phyloP scores from a whole-genome alignment of 1,140 invertebrate species.

The Pectinophora gossypiella region DNA sequence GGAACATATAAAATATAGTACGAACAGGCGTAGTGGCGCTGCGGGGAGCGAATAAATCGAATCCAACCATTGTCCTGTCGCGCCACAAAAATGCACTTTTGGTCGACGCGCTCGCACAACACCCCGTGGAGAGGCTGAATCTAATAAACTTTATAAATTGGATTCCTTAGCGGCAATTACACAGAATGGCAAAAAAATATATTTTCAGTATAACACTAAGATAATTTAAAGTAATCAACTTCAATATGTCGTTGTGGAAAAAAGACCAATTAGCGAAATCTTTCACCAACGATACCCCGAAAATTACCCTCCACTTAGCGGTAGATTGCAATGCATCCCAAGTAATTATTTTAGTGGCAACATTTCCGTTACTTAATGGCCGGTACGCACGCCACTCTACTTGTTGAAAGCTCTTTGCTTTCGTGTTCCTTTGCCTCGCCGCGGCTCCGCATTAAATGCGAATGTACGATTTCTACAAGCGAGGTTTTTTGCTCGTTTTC shows the following conservation, averaged over 20 bases:
- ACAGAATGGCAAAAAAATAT: background rate
- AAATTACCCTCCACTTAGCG: background rate
- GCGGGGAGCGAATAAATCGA: constrained; percentile 40
- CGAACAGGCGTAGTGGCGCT: constrained; percentile 21
- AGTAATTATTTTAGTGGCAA: constrained; percentile 1
- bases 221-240: no score
- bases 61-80: constrained; percentile 41
- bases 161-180: background rate
- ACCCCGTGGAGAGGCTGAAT: background rate
- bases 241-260: background rate
- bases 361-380: constrained; percentile 25
- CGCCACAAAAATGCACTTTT: constrained; percentile 33
- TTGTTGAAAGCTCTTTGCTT: constrained; percentile 22
- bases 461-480: constrained; percentile 24
- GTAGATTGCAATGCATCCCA: constrained; percentile 1
- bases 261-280: background rate
- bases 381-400: constrained; percentile 17
- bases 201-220: no score
- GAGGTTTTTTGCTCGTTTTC: constrained; percentile 22
- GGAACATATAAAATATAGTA: constrained; percentile 1
- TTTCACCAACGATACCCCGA: background rate
- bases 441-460: constrained; percentile 17
- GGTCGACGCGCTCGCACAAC: constrained; percentile 3
- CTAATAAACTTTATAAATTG: background rate
- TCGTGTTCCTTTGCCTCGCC: constrained; percentile 17